phyloP scores from a whole-genome alignment of 2,888 invertebrate species.

The Arge pagana region DNA sequence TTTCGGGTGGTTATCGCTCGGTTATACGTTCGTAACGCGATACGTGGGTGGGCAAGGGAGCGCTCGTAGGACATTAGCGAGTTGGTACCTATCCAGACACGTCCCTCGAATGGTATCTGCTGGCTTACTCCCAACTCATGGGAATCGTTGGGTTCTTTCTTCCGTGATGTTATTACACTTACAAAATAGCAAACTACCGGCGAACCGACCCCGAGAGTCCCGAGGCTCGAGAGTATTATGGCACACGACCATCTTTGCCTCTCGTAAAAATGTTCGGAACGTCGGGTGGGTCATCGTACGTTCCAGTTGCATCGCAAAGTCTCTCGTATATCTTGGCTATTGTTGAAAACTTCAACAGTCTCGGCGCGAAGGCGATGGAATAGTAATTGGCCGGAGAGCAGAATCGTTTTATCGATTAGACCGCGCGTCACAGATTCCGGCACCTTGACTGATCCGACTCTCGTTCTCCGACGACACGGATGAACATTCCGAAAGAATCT shows the following conservation, averaged over 20 bases:
- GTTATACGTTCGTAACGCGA: too few species aligned
- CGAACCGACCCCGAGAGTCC: slow-evolving; percentile 3
- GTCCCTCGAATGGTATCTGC: slow-evolving; percentile 45
- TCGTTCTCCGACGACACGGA: too few species aligned
- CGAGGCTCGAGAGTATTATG: slow-evolving; percentile 15
- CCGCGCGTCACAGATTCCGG: too few species aligned
- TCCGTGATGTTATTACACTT: slow-evolving; percentile 23
- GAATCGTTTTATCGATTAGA: too few species aligned
- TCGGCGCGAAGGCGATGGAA: slow-evolving; percentile 2
- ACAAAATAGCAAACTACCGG: slow-evolving; percentile 15
- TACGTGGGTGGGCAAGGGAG: slow-evolving; percentile 16
- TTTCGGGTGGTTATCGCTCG: too few species aligned
- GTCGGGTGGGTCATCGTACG: not conserved
- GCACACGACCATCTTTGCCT: slow-evolving; percentile 6
- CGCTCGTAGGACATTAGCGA: slow-evolving; percentile 43
- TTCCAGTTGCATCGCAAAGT: too few species aligned
- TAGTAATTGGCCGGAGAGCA: not conserved
- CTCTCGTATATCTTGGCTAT: not conserved
- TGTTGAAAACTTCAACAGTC: slow-evolving; percentile 4
- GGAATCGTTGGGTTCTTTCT: slow-evolving; percentile 7
- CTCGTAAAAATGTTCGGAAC: slow-evolving; percentile 15
- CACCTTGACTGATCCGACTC: too few species aligned
- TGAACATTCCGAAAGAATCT: too few species aligned
- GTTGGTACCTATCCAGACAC: slow-evolving; percentile 48
- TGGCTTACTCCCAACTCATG: slow-evolving; percentile 42